Percentiles rank a stretch among this genome's conserved stretches.
Conservation (phyloP, 2,113 vertebrate genomes). For the Craseonycteris thonglongyai region DNA sequence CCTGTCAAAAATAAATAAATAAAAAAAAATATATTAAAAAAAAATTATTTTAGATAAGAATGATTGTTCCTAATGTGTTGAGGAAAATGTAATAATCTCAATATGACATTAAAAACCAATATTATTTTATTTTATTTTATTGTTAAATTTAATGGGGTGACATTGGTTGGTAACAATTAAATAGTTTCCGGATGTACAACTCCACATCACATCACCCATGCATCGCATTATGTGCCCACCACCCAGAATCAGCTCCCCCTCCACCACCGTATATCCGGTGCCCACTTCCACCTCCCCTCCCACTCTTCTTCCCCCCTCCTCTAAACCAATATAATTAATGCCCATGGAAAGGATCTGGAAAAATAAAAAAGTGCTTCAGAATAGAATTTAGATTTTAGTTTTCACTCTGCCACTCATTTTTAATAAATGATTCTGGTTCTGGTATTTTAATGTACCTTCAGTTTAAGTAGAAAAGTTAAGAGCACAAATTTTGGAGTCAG, state of each 20-base stretch:
- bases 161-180: too few species aligned
- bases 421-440: neutral
- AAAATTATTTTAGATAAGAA: neutral
- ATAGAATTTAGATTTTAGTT: constrained; percentile 36
- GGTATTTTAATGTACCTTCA: neutral
- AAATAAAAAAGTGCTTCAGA: constrained; percentile 6
- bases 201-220: too few species aligned
- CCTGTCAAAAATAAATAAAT: too few species aligned
- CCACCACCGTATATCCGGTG: too few species aligned
- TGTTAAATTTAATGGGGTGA: too few species aligned
- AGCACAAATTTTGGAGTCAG: neutral
- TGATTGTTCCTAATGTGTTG: neutral
- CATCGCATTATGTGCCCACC: too few species aligned
- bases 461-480: neutral
- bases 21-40: too few species aligned
- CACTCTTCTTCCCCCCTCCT: too few species aligned
- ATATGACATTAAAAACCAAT: neutral
- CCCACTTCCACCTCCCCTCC: too few species aligned
- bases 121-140: too few species aligned
- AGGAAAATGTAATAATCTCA: constrained; percentile 22
- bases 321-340: neutral
- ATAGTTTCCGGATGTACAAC: too few species aligned
- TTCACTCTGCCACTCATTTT: neutral
- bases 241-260: too few species aligned
- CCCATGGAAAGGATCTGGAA: neutral